A percentile compares a stretch with the other conserved stretches of the same genome.
phyloP scores from a whole-genome alignment of 2,888 invertebrate genomes.

The Latrodectus elegans region DNA sequence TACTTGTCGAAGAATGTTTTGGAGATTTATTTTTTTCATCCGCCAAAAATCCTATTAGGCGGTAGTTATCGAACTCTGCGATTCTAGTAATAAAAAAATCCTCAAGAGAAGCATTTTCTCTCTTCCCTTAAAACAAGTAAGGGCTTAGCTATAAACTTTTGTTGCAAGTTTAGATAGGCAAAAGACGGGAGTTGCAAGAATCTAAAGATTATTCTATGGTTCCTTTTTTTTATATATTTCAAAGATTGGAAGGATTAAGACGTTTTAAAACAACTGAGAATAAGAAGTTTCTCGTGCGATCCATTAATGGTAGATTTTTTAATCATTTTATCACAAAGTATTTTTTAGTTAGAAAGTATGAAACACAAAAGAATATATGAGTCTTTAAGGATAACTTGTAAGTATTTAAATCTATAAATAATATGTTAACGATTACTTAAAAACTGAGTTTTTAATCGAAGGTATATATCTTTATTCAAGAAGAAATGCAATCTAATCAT shows the following conservation, averaged over 20 bases:
- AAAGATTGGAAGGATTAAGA: constrained; percentile 38
- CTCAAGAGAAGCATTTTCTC: constrained; percentile 6
- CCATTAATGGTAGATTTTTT: constrained; percentile 26
- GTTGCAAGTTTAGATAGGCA: neutral
- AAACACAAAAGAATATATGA: neutral
- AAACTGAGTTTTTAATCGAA: too few relatives aligned
- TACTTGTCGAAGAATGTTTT: too few relatives aligned
- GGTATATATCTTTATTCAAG: too few relatives aligned
- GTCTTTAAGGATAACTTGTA: neutral
- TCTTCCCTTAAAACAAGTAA: constrained; percentile 9
- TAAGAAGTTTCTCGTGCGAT: constrained; percentile 18
- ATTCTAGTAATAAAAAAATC: constrained; percentile 28
- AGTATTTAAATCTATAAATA: neutral
- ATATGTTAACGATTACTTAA: neutral
- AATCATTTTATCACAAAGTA: constrained; percentile 8
- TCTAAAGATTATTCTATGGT: constrained; percentile 18
- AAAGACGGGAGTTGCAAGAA: constrained; percentile 9
- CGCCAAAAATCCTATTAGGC: constrained; percentile 15
- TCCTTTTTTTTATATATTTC: constrained; percentile 18
- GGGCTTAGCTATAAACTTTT: constrained; percentile 49
- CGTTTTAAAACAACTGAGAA: constrained; percentile 42
- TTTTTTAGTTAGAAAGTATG: neutral
- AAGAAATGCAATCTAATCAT: too few relatives aligned
- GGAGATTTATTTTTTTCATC: neutral
- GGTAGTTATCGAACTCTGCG: constrained; percentile 30